Conservation (phyloP, 2,888 invertebrate genomes). For the Nebria brevicollis region DNA sequence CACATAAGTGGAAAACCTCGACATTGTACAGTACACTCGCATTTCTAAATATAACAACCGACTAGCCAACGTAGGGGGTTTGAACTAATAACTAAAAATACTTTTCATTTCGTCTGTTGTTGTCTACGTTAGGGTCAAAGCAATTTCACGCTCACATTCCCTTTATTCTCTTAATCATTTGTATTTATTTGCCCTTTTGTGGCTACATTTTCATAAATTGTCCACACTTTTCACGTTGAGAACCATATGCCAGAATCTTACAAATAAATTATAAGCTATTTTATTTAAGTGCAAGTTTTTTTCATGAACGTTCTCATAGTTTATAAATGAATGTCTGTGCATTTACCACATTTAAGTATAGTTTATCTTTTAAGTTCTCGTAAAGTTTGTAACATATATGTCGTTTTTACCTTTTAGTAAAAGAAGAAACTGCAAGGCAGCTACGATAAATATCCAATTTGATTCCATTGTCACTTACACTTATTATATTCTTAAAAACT, state of each 20-base stretch:
- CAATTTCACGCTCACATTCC: not conserved
- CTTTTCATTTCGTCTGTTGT: not conserved
- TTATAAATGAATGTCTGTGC: too few relatives aligned
- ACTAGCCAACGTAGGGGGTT: slow-evolving; percentile 8
- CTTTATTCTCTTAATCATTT: not conserved
- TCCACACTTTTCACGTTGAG: too few relatives aligned
- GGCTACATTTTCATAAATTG: not conserved
- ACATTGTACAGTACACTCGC: slow-evolving; percentile 7
- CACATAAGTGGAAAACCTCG: slow-evolving; percentile 14
- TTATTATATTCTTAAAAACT: slow-evolving; percentile 7
- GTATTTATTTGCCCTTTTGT: not conserved
- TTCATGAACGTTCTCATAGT: too few relatives aligned
- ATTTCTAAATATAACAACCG: slow-evolving; percentile 12
- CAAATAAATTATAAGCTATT: too few relatives aligned
- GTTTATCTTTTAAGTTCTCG: not conserved
- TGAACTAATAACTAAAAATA: slow-evolving; percentile 8
- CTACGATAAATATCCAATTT: slow-evolving; percentile 7
- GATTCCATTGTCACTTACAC: slow-evolving; percentile 13
- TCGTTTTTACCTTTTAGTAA: not conserved
- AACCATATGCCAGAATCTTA: too few relatives aligned
- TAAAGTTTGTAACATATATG: not conserved
- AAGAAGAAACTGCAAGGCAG: slow-evolving; percentile 12
- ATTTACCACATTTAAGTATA: too few relatives aligned
- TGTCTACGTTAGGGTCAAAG: slow-evolving; percentile 12
- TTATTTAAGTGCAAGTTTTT: too few relatives aligned